Evolutionary conservation across 2,113 vertebrate genomes (phyloP).

Genomic region (Carettochelys insculpta): DNA sequence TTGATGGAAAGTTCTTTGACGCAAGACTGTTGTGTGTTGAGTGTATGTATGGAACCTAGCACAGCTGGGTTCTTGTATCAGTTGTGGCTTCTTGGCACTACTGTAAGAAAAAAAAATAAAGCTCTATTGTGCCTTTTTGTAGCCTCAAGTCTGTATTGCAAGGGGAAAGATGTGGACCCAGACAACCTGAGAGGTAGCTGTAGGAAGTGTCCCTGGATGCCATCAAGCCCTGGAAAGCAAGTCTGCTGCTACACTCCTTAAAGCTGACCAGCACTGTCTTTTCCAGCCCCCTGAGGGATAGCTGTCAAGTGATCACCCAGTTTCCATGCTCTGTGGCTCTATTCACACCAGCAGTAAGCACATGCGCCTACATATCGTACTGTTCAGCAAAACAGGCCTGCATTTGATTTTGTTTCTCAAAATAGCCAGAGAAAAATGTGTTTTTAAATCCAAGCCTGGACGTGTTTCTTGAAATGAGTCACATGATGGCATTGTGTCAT

Average conservation of each 20-base stretch:
- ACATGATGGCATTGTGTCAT: background rate
- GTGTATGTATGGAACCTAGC: background rate
- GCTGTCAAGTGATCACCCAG: background rate
- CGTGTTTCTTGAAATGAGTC: background rate
- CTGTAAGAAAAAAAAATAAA: background rate
- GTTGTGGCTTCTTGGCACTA: background rate
- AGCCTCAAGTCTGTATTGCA: background rate
- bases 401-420: background rate
- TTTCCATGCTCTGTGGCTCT: background rate
- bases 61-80: background rate
- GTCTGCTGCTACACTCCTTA: fast-evolving
- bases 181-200: background rate
- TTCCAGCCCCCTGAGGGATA: background rate
- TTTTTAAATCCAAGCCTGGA: background rate
- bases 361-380: background rate
- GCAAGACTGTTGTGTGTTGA: background rate
- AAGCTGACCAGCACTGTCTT: background rate
- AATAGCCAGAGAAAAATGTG: too few relatives aligned
- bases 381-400: constrained; percentile 2
- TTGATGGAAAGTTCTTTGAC: background rate
- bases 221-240: background rate
- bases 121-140: background rate
- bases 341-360: background rate
- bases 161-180: background rate
- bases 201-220: background rate